A percentile compares a stretch with the other conserved stretches of the same genome.
Evolutionary conservation across 2,113 vertebrate species (phyloP).

Genomic region (Haplochromis burtoni): DNA sequence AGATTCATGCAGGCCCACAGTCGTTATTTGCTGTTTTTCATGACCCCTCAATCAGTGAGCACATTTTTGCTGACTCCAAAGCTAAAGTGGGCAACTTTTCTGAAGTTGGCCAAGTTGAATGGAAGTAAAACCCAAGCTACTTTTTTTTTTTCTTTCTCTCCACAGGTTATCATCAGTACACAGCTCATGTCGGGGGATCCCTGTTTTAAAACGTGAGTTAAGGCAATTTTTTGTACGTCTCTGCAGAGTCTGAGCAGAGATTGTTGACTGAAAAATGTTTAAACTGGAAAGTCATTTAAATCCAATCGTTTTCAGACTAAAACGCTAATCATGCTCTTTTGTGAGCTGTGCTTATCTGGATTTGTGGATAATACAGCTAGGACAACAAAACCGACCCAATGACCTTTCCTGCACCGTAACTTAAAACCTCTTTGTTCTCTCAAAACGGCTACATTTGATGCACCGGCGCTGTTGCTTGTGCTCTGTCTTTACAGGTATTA

Average conservation of each 20-base stretch:
- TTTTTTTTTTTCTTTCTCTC: not conserved
- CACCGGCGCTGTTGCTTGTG: accelerated
- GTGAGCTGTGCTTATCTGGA: not conserved
- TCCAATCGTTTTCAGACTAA: not conserved
- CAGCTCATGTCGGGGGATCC: slow-evolving; percentile 97
- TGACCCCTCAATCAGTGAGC: not conserved
- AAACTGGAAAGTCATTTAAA: not conserved
- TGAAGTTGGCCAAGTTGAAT: not conserved
- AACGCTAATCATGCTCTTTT: not conserved
- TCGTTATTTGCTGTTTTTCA: not conserved
- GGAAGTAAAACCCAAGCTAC: not conserved
- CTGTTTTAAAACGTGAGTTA: slow-evolving; percentile 96
- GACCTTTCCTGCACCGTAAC: not conserved
- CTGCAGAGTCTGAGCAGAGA: not conserved
- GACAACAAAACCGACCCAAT: not conserved
- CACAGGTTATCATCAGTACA: slow-evolving; percentile 87
- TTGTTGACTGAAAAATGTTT: not conserved
- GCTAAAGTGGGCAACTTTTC: not conserved
- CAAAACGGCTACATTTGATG: not conserved
- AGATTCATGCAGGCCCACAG: not conserved
- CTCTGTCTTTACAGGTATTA: not conserved
- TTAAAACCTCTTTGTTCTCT: not conserved
- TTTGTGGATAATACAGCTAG: not conserved
- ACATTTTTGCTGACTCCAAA: not conserved
- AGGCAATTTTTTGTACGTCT: not conserved